Base-by-base conservation (phyloP, 2,888 invertebrate species). In the Molanna angustata region DNA sequence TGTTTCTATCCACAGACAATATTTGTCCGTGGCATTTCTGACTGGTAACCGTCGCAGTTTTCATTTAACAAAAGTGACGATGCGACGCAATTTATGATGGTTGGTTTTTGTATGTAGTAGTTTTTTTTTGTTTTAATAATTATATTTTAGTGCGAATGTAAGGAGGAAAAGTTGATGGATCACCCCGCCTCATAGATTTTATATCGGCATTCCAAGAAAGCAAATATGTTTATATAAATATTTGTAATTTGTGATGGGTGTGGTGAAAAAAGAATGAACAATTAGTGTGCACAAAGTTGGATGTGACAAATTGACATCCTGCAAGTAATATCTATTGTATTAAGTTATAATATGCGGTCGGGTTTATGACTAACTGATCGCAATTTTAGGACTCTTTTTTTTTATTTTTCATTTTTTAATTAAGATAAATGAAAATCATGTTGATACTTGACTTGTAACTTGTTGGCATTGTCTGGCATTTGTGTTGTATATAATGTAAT, bases 401-500 rank as follows among this genome's bases (percentile, higher is more conserved):
- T 44, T 55, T 47, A 48, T 53, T 56, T 51, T 48, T 58, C 51
- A 53, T 56, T 51, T 46, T 48, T 43, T 43, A 37, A 35, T 27
- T 21, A 50, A 41, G 45, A 52, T 44, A 48, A 43, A 44, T 49
- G 41, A 13, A 37, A 44, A 43, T 22, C 33, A 37, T 35, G 48
- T 42, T 43, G n/a, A 21, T n/a, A 49, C 14, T 31, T 47, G 21
- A 46, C 44, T 55, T 44, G 32, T 49, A 53, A 47, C 40, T 45
- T 57, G 51, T 51, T 52, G 48, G 51, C 51, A 48, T 49, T 56
- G 51, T 56, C 54, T 54, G 42, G 58, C 58, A 57, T 59, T 59
- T 57, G 57, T 57, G 54, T 57, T 59, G 57, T 59, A 57, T 52
- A 59, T 59, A 55, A 27, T 57, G 55, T 59, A 59, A 59, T 55